Percentiles rank a stretch among this genome's conserved stretches.
These are phyloP conservation scores for Deroplatys truncata DNA, from an alignment of 2,888 invertebrate species.

Conservation along the genomic window DNA sequence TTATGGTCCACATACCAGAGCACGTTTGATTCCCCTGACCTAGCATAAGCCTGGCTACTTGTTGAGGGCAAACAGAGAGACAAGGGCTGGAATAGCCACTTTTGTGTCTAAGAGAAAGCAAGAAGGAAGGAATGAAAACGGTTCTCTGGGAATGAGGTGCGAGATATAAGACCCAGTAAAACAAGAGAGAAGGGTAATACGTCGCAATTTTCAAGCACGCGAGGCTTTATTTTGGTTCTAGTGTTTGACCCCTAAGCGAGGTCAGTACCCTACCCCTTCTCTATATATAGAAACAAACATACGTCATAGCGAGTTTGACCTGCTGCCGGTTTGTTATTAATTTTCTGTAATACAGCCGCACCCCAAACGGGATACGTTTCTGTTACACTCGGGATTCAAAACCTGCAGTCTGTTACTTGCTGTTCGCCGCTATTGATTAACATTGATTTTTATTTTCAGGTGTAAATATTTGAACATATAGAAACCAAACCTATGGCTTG, in stretches of 20 bases:
- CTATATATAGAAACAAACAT: conserved; percentile 13
- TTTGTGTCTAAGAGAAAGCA: not conserved
- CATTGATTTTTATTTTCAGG: no score
- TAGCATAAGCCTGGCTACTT: not conserved
- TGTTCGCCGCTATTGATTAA: no score
- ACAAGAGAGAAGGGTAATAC: not conserved
- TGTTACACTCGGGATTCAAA: no score
- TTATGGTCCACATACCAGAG: no score
- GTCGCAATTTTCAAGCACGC: conserved; percentile 15
- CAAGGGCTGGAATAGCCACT: not conserved
- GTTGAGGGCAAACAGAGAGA: not conserved
- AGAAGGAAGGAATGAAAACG: not conserved
- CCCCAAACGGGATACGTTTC: no score
- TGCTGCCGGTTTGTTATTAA: not conserved
- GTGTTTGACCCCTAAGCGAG: conserved; percentile 11
- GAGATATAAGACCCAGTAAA: not conserved
- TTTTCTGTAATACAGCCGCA: not conserved
- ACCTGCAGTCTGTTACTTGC: no score
- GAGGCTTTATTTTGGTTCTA: conserved; percentile 13
- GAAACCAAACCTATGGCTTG: no score
- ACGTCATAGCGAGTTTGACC: not conserved
- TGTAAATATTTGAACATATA: no score
- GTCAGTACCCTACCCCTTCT: not conserved
- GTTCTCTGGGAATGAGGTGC: not conserved
- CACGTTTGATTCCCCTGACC: no score